A percentile compares a stretch with the other conserved stretches of the same genome.
These are phyloP conservation scores for Drosophila pegasa DNA, from an alignment of 2,888 invertebrate genomes.

Conservation along the genomic window DNA sequence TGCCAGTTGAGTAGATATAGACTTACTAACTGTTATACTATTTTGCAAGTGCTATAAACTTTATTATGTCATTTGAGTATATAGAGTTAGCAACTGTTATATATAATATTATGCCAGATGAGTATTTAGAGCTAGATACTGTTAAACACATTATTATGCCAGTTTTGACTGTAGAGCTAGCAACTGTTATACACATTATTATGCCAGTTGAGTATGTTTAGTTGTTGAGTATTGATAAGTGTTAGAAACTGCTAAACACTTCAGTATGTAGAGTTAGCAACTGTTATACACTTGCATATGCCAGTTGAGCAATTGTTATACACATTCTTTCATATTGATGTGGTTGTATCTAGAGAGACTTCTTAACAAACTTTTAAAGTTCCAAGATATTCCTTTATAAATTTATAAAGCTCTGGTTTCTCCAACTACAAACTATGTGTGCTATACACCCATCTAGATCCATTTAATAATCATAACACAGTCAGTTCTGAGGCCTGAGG, in stretches of 20 bases:
- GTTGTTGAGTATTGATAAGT: too few relatives aligned
- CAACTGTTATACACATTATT: neutral
- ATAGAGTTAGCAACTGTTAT: neutral
- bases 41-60: neutral
- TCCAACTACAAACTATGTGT: neutral
- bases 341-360: neutral
- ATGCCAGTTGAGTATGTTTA: neutral
- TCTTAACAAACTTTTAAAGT: neutral
- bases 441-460: neutral
- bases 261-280: neutral
- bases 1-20: neutral
- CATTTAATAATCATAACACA: neutral
- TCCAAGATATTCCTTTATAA: neutral
- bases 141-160: too few relatives aligned
- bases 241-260: too few relatives aligned
- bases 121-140: too few relatives aligned
- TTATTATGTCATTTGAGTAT: too few relatives aligned
- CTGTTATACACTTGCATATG: neutral
- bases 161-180: too few relatives aligned
- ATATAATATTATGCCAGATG: neutral
- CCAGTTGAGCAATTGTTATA: neutral
- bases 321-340: neutral
- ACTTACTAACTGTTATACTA: too few relatives aligned
- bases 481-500: neutral
- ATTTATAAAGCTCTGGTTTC: neutral